These are phyloP conservation scores for Muntiacus reevesi DNA, from an alignment of 2,113 vertebrate genomes.

Conservation along the genomic window DNA sequence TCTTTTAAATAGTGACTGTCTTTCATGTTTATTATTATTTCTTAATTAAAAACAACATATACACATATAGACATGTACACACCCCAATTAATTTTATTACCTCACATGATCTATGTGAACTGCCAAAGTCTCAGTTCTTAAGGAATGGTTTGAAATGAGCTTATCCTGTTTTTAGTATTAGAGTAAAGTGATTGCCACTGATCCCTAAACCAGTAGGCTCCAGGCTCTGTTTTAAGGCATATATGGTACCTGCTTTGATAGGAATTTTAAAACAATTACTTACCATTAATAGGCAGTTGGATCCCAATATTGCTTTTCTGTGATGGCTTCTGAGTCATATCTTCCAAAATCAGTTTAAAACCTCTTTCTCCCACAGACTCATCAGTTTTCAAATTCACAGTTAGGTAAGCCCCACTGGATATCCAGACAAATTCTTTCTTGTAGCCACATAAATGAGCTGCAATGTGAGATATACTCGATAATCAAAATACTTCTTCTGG, in stretches of 20 bases:
- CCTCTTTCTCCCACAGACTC: neutral
- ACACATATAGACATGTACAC: neutral
- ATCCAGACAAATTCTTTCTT: neutral
- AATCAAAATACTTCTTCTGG: neutral
- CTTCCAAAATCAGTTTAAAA: slow-evolving; percentile 20
- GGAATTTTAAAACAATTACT: neutral
- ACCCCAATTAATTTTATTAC: neutral
- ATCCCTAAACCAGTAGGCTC: neutral
- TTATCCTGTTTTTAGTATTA: neutral
- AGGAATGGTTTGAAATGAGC: neutral
- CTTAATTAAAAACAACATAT: neutral
- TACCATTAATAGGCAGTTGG: neutral
- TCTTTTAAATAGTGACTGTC: neutral
- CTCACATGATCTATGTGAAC: neutral
- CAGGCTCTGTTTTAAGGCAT: neutral
- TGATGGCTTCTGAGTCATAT: neutral
- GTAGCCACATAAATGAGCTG: neutral
- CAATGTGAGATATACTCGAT: neutral
- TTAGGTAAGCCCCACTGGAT: neutral
- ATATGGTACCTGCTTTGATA: neutral
- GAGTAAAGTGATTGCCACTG: neutral
- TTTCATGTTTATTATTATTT: neutral
- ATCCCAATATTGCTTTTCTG: neutral
- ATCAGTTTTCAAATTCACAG: neutral
- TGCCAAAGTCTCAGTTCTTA: neutral